Base-by-base conservation (phyloP, 2,113 vertebrate genomes). In the Pogonocichla stellata region DNA sequence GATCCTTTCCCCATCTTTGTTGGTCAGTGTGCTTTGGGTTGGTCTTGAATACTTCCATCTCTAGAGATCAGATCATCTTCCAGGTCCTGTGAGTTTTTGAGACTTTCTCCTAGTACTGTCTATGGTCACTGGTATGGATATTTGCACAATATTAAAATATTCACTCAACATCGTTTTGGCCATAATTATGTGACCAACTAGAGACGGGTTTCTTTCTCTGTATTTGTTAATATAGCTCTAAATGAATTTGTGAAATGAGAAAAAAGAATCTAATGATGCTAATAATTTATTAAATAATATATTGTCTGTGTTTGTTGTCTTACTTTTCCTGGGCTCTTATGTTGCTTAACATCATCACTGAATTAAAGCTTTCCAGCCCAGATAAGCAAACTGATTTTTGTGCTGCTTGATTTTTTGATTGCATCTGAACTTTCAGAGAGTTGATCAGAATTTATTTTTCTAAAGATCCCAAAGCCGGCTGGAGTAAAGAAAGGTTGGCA, bases 401-500 rank as follows among this genome's bases (percentile, higher is more conserved):
- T 73, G 25, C 17, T 70, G 34, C 29, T 66, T 86, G 45, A 43
- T 45, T 12, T 85, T 90, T 87, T 88, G 13, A 45, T 67, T 77
- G 56, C 60, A 19, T 71, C 22, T 45, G 66, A 54, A 60, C 12
- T 53, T 56, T 45, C 28, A 66, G 51, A 78, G 29, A 48, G 6
- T 38, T 97, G 28, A 96, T 92, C 12, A 60, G 34, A 64, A 78
- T 95, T 94, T 80, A 12, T 96, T 88, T 97, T 92, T 60, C 73
- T 83, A 57, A 95, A 99, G 99, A 98, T 99, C 74, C 99, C 99
- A 19, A 99, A 99, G 96, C 99, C 99, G 22, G 98, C 99, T 13
- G 99, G 99, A 54, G 99, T 99, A 88, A 99, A 99, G 98, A 99
- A 99, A 88, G 99, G 99, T 16, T 99, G 99, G 99, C 99, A 99